Conservation (phyloP, 37 sponge, comb jelly and placozoan genomes). For the Diacarnus erythraeanus region DNA sequence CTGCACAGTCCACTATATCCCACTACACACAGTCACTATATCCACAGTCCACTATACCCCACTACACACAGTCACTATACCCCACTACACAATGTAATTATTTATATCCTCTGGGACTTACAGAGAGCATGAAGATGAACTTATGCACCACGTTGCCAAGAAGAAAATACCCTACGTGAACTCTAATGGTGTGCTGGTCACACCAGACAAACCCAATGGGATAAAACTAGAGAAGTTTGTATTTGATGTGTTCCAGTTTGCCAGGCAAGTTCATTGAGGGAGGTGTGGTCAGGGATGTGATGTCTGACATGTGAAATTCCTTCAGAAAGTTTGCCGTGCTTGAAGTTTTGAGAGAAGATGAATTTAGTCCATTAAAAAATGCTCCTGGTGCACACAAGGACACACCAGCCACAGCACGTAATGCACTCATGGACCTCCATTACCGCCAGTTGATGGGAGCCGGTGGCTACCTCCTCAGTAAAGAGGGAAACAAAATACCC, state of each 20-base stretch:
- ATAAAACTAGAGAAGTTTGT: conserved; percentile 99
- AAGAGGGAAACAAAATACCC: conserved; percentile 50
- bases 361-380: conserved; percentile 97
- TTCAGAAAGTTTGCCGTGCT: conserved; percentile 81
- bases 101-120: not conserved
- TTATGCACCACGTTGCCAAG: conserved; percentile 88
- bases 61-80: not conserved
- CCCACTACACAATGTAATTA: not conserved
- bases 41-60: too few relatives aligned
- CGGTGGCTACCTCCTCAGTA: conserved; percentile 31
- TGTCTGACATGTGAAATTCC: not conserved
- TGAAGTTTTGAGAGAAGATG: conserved; percentile 91
- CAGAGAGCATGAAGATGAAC: conserved; percentile 53
- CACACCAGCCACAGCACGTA: conserved; percentile 78
- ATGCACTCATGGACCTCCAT: conserved; percentile 83
- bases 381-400: conserved; percentile 83
- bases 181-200: conserved; percentile 39
- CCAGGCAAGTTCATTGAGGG: conserved; percentile 62
- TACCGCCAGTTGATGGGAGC: conserved; percentile 60
- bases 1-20: too few relatives aligned
- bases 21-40: too few relatives aligned
- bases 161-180: conserved; percentile 91
- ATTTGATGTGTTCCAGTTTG: conserved; percentile 96
- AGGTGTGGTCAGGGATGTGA: not conserved
- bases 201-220: conserved; percentile 78